phyloP scores from a whole-genome alignment of 53 echinoderm and acorn worm species.

The Actinopyga echinites region DNA sequence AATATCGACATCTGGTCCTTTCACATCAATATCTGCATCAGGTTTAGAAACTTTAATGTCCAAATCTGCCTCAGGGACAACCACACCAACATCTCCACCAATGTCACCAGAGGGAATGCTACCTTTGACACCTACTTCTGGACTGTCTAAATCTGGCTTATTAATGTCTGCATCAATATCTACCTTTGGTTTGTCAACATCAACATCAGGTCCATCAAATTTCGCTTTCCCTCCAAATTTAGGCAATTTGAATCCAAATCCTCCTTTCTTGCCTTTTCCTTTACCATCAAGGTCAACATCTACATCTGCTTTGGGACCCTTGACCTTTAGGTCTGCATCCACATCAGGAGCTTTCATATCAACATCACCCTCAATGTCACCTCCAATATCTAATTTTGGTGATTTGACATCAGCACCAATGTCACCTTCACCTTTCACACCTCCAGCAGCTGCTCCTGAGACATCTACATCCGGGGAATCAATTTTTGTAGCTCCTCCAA shows the following conservation, averaged over 20 bases:
- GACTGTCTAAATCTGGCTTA: slow-evolving; percentile 3
- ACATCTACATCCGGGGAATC: slow-evolving; percentile 16
- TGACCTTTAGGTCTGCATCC: slow-evolving; percentile 19
- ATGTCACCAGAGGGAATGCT: slow-evolving; percentile 60
- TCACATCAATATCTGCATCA: slow-evolving; percentile 59
- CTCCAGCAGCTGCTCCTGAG: slow-evolving; percentile 41
- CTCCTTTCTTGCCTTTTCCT: slow-evolving; percentile 55
- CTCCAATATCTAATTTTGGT: neutral
- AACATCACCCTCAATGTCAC: slow-evolving; percentile 26
- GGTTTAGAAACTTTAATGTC: slow-evolving; percentile 61
- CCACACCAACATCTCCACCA: slow-evolving; percentile 40
- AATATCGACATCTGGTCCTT: slow-evolving; percentile 50
- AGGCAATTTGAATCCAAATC: slow-evolving; percentile 49
- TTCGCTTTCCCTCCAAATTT: slow-evolving; percentile 51
- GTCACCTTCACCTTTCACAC: slow-evolving; percentile 19
- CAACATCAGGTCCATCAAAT: neutral
- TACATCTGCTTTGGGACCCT: slow-evolving; percentile 9
- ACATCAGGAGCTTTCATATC: slow-evolving; percentile 3
- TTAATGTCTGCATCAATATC: slow-evolving; percentile 26
- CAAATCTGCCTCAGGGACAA: slow-evolving; percentile 58
- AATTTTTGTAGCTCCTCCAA: slow-evolving; percentile 39
- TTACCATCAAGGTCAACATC: slow-evolving; percentile 36
- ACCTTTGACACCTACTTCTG: slow-evolving; percentile 31
- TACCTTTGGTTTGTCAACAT: slow-evolving; percentile 54
- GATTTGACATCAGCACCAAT: slow-evolving; percentile 21